Base-by-base conservation (phyloP, 2,797 vertebrate genomes). In the Sarcophilus harrisii region DNA sequence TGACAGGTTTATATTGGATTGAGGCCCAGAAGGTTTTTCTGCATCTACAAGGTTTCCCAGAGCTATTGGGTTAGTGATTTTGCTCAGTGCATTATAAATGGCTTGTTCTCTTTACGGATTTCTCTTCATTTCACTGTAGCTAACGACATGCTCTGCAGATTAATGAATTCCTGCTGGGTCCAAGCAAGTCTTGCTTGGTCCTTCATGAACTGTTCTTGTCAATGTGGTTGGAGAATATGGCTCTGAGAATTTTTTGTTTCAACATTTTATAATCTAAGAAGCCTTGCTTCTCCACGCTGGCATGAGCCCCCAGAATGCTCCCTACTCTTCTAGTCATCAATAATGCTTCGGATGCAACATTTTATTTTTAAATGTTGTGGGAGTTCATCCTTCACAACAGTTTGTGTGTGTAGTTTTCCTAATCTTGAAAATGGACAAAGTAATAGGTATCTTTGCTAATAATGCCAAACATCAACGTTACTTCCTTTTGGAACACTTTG, bases 1-100 rank as follows among this genome's bases (percentile, higher is more conserved):
- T 98, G 98, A 98, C 97, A 98, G 90, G 14, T 97, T 98, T 98
- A 93, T 96, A 98, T 98, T 98, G 97, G 96, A 98, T 98, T 98
- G 96, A 97, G 96, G 96, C 97, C 96, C 97, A 97, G 95, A 98
- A 97, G 96, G 95, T 96, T 98, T 55, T 98, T 98, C 95, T 98
- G 94, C 95, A 96, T 92, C 96, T 96, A 95, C 92, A 97, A 95
- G 94, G 94, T 96, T 98, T 98, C 97, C 28, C 95, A 97, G 96
- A 97, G 90, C 93, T 97, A 97, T 97, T 98, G 96, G 97, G 98
- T 96, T 97, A 96, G 96, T 55, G 95, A 97, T 97, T 97, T 98
- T 98, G 96, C 95, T 94, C 73, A 73, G 90, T 95, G 32, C 96
- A 96, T 97, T 97, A 97, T 96, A 98, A 98, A 98, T 97, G 11